Conservation (phyloP, 1,140 invertebrate species). For the Pogonomyrmex barbatus region DNA sequence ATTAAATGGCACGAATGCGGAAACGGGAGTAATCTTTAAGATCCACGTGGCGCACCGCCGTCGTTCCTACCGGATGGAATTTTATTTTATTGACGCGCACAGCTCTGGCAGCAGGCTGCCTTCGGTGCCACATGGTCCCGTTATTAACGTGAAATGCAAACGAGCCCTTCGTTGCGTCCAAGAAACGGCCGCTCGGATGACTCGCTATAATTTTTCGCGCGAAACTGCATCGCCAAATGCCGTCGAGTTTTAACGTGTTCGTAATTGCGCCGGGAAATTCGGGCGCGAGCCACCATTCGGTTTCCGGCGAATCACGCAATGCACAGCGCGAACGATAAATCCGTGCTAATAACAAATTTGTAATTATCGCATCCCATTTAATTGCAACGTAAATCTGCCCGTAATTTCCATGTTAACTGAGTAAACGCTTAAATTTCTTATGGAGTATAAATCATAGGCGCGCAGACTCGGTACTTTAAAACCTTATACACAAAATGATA, state of each 20-base stretch:
- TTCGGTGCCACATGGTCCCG: slow-evolving; percentile 71
- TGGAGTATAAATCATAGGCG: neutral
- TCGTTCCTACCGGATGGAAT: slow-evolving; percentile 60
- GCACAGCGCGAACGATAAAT: slow-evolving; percentile 7
- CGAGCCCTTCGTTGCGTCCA: slow-evolving; percentile 73
- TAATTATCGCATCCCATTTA: neutral
- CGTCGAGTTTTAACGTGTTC: slow-evolving; percentile 56
- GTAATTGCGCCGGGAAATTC: slow-evolving; percentile 43
- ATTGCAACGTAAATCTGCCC: neutral
- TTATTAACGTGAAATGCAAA: slow-evolving; percentile 76
- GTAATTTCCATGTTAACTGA: slow-evolving; percentile 27
- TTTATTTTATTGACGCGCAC: slow-evolving; percentile 75
- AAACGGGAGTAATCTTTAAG: slow-evolving; percentile 73
- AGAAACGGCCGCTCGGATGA: slow-evolving; percentile 63
- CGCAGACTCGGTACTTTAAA: neutral
- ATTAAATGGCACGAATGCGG: slow-evolving; percentile 71
- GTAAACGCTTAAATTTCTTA: neutral
- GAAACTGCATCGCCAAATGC: slow-evolving; percentile 51
- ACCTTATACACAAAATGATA: neutral
- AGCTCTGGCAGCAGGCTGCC: slow-evolving; percentile 57
- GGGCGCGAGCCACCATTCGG: slow-evolving; percentile 17
- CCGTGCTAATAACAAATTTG: slow-evolving; percentile 13
- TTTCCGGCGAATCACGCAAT: slow-evolving; percentile 12
- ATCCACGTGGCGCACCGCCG: slow-evolving; percentile 70
- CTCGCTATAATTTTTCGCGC: slow-evolving; percentile 67